Base-by-base conservation (phyloP, 2,797 vertebrate genomes). In the Amphiprion clarkii region DNA sequence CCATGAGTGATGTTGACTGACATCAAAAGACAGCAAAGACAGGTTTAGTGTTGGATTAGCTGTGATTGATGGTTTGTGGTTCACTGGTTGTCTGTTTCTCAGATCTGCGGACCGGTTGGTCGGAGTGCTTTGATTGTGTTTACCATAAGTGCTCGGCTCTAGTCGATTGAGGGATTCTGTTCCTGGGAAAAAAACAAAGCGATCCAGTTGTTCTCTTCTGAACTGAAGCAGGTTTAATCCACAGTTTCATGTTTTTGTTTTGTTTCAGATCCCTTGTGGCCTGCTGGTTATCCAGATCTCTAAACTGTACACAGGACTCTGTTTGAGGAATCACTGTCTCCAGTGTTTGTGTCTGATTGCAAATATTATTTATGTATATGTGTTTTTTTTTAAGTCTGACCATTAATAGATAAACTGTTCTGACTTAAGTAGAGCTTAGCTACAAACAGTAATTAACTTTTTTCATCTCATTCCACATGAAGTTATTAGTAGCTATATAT, bases 31-130 rank as follows among this genome's bases (percentile, higher is more conserved):
- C 69, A 53, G 68, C 67, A 81, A 77, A 86, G 82, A 67, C 86
- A 46, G 89, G 74, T 88, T 91, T 82, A 88, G 84, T 73, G 88
- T 63, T 85, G 89, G 89, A 90, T 93, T 86, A 89, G 64, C 40
- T 40, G 59, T 92, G 86, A 92, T 84, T 89, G 88, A 92, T 92
- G 87, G 62, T 87, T 81, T 81, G 79, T 59, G 88, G 86, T 91
- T 90, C 66, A 68, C 82, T 83, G 82, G 59, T 62, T 81, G 87
- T 79, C 71, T 85, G 75, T 67, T 54, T 71, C 78, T 91, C 77
- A 89, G 79, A 88, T 93, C 77, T 91, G 74, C 65, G 60, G 60
- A 81, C 85, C 63, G 67, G 64, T 71, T 69, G 67, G 67, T 71
- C 10, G 80, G 74, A 73, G 74, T 74, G 71, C 86, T 89, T 87